Percentiles rank a stretch among this genome's conserved stretches.
Conservation (phyloP, 2,888 invertebrate species). For the Pristionchus entomophagus region DNA sequence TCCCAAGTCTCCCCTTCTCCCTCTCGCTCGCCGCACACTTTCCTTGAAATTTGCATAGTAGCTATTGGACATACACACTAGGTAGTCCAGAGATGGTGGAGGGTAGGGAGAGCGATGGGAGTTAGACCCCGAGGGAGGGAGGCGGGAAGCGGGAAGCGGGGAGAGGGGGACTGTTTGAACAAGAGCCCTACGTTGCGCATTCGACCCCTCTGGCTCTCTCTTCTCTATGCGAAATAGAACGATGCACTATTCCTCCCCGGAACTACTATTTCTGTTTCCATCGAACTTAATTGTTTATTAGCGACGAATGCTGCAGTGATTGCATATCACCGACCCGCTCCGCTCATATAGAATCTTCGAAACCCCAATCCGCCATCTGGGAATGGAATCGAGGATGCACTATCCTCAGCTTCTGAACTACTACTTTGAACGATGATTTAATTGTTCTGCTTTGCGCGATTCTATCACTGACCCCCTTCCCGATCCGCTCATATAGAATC, state of each 20-base stretch:
- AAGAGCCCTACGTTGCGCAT: conserved; percentile 28
- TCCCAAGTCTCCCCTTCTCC: conserved; percentile 38
- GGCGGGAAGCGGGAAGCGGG: neutral
- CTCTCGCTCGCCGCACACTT: too few species aligned
- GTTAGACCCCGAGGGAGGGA: conserved; percentile 4
- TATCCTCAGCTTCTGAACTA: neutral
- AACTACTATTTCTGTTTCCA: neutral
- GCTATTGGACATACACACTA: conserved; percentile 20
- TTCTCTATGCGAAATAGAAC: conserved; percentile 9
- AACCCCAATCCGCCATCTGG: neutral
- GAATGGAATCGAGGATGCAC: too few species aligned
- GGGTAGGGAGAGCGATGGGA: neutral
- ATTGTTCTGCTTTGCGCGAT: too few species aligned
- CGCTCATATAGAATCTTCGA: neutral
- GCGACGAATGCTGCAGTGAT: neutral
- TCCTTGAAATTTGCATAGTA: conserved; percentile 38
- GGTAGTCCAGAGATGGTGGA: conserved; percentile 1
- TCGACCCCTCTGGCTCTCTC: neutral
- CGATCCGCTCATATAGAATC: too few species aligned
- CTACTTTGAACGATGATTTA: too few species aligned
- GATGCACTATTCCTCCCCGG: neutral
- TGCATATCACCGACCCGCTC: neutral
- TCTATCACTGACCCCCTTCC: too few species aligned
- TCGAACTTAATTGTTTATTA: neutral
- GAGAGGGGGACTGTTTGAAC: conserved; percentile 12